Conservation (phyloP, 1,140 invertebrate genomes). For the Diorhabda sublineata region DNA sequence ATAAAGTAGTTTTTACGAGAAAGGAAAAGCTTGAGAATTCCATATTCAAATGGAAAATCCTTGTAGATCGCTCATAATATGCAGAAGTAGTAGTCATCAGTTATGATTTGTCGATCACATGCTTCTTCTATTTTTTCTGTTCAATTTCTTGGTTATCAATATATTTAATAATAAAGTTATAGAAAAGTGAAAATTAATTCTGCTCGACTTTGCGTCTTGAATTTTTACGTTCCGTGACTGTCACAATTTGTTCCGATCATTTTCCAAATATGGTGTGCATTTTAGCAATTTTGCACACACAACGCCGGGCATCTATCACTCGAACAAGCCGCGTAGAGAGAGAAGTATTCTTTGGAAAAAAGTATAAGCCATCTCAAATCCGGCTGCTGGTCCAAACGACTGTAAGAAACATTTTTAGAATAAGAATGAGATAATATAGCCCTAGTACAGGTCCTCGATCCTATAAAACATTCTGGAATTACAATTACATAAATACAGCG, state of each 20-base stretch:
- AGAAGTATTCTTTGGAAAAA: conserved; percentile 21
- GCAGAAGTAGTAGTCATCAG: too few relatives aligned
- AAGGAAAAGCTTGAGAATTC: too few relatives aligned
- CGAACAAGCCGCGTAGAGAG: conserved; percentile 8
- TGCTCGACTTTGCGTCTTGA: not conserved
- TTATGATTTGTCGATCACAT: too few relatives aligned
- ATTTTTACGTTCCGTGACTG: not conserved
- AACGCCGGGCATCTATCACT: conserved; percentile 32
- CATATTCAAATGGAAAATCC: too few relatives aligned
- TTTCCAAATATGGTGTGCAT: conserved; percentile 25
- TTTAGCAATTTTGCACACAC: conserved; percentile 33
- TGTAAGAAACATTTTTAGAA: conserved; percentile 37
- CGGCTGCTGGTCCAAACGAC: conserved; percentile 42
- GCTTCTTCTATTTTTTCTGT: too few relatives aligned
- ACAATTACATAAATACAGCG: too few relatives aligned
- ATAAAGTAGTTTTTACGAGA: too few relatives aligned
- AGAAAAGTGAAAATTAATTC: too few relatives aligned
- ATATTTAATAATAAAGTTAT: too few relatives aligned
- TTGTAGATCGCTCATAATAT: too few relatives aligned
- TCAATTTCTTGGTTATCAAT: too few relatives aligned
- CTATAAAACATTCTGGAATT: too few relatives aligned
- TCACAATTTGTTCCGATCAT: not conserved
- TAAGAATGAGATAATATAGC: conserved; percentile 29
- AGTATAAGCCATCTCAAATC: conserved; percentile 31
- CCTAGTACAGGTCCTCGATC: not conserved